phyloP scores from a whole-genome alignment of 1,140 invertebrate species.

The Macrobrachium rosenbergii region DNA sequence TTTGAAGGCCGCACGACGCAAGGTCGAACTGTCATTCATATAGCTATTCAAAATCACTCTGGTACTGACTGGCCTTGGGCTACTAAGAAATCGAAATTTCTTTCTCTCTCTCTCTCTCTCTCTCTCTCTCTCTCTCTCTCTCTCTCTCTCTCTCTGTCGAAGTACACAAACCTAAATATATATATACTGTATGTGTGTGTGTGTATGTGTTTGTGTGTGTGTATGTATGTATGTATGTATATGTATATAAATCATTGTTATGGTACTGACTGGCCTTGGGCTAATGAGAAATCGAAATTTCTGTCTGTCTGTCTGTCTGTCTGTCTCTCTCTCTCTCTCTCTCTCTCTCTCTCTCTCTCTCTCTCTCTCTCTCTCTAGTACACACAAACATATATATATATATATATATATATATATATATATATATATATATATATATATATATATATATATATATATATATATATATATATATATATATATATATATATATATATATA shows the following conservation, averaged over 20 bases:
- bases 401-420: constrained; percentile 5
- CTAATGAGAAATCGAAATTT: background rate
- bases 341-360: constrained; percentile 20
- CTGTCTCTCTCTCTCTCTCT: constrained; percentile 14
- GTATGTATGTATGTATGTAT: background rate
- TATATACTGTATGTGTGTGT: background rate
- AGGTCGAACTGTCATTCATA: no score
- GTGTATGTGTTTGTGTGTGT: background rate
- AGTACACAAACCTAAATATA: background rate
- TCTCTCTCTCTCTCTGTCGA: constrained; percentile 14
- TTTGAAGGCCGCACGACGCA: no score
- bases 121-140: constrained; percentile 20
- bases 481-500: constrained; percentile 8
- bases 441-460: constrained; percentile 16
- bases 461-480: constrained; percentile 27
- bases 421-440: constrained; percentile 2
- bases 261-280: no score
- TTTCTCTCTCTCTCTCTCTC: constrained; percentile 2
- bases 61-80: no score
- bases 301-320: no score
- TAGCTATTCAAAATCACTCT: no score
- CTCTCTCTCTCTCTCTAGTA: no score
- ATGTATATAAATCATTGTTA: background rate
- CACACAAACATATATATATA: background rate
- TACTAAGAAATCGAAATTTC: background rate